Percentiles rank a stretch among this genome's conserved stretches.
phyloP scores from a whole-genome alignment of 2,888 invertebrate species.

The Melolontha melolontha region DNA sequence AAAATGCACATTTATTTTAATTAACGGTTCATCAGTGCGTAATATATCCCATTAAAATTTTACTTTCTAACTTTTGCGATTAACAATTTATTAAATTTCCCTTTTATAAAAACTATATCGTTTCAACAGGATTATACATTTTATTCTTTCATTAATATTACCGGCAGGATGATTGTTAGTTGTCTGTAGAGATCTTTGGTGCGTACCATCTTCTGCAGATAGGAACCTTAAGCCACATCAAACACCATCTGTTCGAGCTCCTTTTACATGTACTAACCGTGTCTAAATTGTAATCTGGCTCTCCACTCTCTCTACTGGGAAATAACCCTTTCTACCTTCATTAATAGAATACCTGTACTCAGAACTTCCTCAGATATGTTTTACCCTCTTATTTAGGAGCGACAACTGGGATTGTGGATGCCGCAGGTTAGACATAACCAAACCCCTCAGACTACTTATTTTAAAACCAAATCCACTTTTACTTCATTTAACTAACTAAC shows the following conservation, averaged over 20 bases:
- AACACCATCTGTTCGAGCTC: constrained; percentile 30
- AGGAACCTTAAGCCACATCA: constrained; percentile 39
- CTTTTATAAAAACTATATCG: too few species aligned
- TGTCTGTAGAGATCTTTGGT: constrained; percentile 17
- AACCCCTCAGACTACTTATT: constrained; percentile 30
- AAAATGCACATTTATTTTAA: too few species aligned
- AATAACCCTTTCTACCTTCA: constrained; percentile 49
- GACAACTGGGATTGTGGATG: constrained; percentile 49
- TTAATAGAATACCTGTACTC: constrained; percentile 56
- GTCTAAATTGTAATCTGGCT: constrained; percentile 38
- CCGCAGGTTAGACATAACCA: constrained; percentile 40
- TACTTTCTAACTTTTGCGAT: too few species aligned
- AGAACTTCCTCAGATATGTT: constrained; percentile 51
- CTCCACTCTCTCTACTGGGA: constrained; percentile 28
- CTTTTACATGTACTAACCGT: constrained; percentile 36
- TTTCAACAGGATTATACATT: constrained; percentile 47
- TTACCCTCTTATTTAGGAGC: constrained; percentile 52
- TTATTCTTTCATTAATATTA: constrained; percentile 50
- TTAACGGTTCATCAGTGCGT: too few species aligned
- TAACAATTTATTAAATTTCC: too few species aligned
- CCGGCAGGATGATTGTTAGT: constrained; percentile 43
- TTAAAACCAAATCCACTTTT: constrained; percentile 38
- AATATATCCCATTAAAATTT: too few species aligned
- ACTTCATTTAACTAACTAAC: constrained; percentile 44
- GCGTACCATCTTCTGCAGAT: constrained; percentile 12